phyloP scores from a whole-genome alignment of 1,140 invertebrate genomes.

The Atta cephalotes region DNA sequence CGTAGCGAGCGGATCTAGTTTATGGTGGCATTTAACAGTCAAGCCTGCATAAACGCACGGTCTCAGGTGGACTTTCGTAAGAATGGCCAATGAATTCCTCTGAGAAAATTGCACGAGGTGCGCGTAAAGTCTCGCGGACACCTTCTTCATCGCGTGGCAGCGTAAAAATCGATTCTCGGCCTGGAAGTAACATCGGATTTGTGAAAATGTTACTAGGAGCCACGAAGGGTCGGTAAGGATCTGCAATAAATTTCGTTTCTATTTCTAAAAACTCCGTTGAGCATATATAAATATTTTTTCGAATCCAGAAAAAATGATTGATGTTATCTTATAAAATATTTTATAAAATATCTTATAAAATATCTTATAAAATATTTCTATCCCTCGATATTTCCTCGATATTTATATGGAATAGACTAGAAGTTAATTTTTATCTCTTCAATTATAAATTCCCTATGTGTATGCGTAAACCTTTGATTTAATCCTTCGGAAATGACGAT shows the following conservation, averaged over 20 bases:
- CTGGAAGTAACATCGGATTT: conserved; percentile 15
- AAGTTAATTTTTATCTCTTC: background rate
- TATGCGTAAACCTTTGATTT: too few relatives aligned
- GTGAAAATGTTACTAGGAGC: conserved; percentile 47
- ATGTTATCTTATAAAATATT: conserved; percentile 34
- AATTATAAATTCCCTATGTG: background rate
- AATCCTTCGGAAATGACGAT: too few relatives aligned
- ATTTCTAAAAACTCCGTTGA: conserved; percentile 33
- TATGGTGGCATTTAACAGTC: conserved; percentile 68
- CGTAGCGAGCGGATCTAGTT: conserved; percentile 64
- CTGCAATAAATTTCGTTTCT: conserved; percentile 34
- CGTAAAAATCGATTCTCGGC: conserved; percentile 64
- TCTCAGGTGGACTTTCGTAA: conserved; percentile 72
- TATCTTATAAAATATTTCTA: conserved; percentile 31
- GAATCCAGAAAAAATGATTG: background rate
- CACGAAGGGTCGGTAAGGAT: background rate
- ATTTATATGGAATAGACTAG: background rate
- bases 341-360: background rate
- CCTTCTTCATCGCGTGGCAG: conserved; percentile 61
- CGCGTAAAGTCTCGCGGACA: conserved; percentile 56
- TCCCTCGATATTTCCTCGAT: background rate
- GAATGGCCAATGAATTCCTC: conserved; percentile 75
- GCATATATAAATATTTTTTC: conserved; percentile 22
- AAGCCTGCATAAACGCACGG: conserved; percentile 70
- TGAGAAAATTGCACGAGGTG: conserved; percentile 64